Base-by-base conservation (phyloP, 2,888 invertebrate species). In the Ichneumoninae sp. region DNA sequence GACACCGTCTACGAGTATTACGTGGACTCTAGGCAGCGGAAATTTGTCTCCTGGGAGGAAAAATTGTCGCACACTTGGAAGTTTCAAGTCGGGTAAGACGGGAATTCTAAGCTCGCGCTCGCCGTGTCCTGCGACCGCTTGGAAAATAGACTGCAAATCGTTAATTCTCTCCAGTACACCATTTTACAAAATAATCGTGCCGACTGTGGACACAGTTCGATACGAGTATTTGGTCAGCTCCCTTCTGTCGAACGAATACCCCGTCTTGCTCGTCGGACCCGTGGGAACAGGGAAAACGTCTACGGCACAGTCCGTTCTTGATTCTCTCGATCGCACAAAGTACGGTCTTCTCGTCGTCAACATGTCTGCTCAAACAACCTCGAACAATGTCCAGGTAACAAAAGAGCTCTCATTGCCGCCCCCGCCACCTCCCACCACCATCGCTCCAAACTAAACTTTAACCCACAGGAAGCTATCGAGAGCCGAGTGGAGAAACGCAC, bases 251-350 rank as follows among this genome's bases (percentile, higher is more conserved):
- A 94, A 95, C 6, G 96, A 96, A 0, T 95, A 95, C 91, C 97
- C 98, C 0, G 96, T 97, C 4, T 94, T 98, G 88, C 93, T 98
- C 54, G 96, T 97, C 0, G 98, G 98, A 0, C 96, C 97, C 66
- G 97, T 97, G 0, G 98, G 98, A n/a, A 97, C 97, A 0, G 97
- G 97, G 13, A 97, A 98, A 94, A 97, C 98, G 0, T 97, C 96
- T 13, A 96, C 97, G 16, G 96, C 97, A 0, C 96, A 96, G 85
- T 90, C 92, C 26, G 90, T 91, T 10, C 93, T 97, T 7, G 94
- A 94, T 33, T 93, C 94, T 47, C 93, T 97, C 52, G 95, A 97
- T 90, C 88, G 94, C 0, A 91, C 90, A 4, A 94, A 94, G 79
- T 96, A 95, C 93, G 95, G 95, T 65, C 94, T 96, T 3, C 95